Percentiles rank a stretch among this genome's conserved stretches.
phyloP scores from a whole-genome alignment of 2,888 invertebrate genomes.

The Linhomoeus sp. region DNA sequence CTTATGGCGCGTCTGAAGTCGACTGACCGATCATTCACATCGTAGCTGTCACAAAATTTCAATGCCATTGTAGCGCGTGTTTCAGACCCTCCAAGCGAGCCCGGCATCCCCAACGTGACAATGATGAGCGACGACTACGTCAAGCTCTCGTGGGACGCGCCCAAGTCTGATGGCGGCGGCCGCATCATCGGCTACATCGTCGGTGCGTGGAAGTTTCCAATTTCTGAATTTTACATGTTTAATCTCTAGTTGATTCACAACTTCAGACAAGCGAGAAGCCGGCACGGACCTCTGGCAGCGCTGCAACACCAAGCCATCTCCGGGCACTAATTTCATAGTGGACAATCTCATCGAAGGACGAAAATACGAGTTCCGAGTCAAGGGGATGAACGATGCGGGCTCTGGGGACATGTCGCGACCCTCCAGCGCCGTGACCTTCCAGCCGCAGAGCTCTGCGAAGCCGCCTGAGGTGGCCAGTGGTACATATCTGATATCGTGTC shows the following conservation, averaged over 20 bases:
- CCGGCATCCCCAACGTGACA: slow-evolving; percentile 69
- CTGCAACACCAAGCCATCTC: slow-evolving; percentile 20
- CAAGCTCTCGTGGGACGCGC: slow-evolving; percentile 83
- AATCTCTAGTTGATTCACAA: too few species aligned
- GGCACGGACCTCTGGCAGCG: slow-evolving; percentile 14
- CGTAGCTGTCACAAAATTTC: too few species aligned
- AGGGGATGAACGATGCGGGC: slow-evolving; percentile 88
- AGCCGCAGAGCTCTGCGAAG: slow-evolving; percentile 56
- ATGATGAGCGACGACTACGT: slow-evolving; percentile 95
- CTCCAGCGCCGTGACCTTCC: slow-evolving; percentile 67
- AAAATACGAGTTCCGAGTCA: slow-evolving; percentile 90
- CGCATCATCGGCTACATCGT: slow-evolving; percentile 96
- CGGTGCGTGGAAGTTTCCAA: slow-evolving; percentile 88
- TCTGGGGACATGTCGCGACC: slow-evolving; percentile 59
- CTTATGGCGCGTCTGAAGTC: too few species aligned
- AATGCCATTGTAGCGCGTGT: too few species aligned
- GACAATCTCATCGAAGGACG: slow-evolving; percentile 86
- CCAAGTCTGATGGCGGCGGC: slow-evolving; percentile 78
- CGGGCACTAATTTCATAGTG: slow-evolving; percentile 62
- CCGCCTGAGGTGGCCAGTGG: slow-evolving; percentile 86
- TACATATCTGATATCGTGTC: too few species aligned
- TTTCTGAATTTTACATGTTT: too few species aligned
- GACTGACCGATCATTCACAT: too few species aligned
- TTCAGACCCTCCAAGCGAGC: slow-evolving; percentile 68
- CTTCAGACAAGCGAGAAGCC: slow-evolving; percentile 7